Evolutionary conservation across 2,113 vertebrate genomes (phyloP), one percentile per base, ranked within the genome.

Genomic region (Xiphophorus maculatus): DNA sequence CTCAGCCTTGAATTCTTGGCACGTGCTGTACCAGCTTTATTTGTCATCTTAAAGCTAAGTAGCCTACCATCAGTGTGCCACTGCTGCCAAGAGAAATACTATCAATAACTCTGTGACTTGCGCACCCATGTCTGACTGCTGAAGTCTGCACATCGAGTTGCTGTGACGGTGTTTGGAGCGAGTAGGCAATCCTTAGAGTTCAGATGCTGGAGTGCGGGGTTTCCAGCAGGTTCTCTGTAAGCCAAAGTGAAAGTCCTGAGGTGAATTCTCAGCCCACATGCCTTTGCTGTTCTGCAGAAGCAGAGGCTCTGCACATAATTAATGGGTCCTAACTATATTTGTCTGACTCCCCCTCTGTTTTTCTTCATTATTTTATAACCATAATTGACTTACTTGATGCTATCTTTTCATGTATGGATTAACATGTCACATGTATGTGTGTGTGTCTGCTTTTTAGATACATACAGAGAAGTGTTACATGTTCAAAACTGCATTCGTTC

Each of bases 221-320:
- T 81, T 87, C 79, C 76, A 81, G 62, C 76, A 14, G 76, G 66
- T 78, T 71, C 69, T 73, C 69, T 68, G 32, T 1, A 3, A 66
- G 83, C 70, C 85, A 88, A 79, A 71, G 84, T 75, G 89, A 81
- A 62, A 81, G 71, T 78, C 71, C 77, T 78, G 74, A 72, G 71
- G 74, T 77, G 78, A 84, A 84, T 86, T 72, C 32, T 76, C 78
- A 84, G 83, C 75, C 61, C 66, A 48, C 76, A 69, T 67, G 54
- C 66, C 54, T 79, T 63, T 66, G 66, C 70, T 1, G 25, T 63
- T 71, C 65, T 82, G 63, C n/a, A 62, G 67, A 33, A 35, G 27
- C 22, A 58, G 64, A 77, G 19, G 22, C 72, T 66, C 70, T n/a
- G 68, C 42, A 27, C n/a, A 48, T 19, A 75, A 92, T 83, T 70